Base-by-base conservation (phyloP, 2,797 vertebrate species). In the Typhlichthys subterraneus region DNA sequence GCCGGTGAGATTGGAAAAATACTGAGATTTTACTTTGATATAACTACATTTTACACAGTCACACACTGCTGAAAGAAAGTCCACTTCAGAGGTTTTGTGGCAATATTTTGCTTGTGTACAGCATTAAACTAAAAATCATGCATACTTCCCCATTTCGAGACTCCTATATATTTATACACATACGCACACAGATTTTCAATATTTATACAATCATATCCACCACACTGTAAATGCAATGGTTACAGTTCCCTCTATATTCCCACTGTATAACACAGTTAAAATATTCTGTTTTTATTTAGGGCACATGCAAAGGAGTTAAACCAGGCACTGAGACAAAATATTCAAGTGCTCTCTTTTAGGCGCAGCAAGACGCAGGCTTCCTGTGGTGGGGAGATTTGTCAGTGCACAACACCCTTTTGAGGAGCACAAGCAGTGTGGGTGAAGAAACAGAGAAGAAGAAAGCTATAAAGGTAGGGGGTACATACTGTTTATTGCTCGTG, bases 361-460 rank as follows among this genome's bases (percentile, higher is more conserved):
- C 57, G 77, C 63, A 70, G 69, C 58, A 53, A 70, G 64, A 61
- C 4, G 14, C 29, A 1, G 59, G 56, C 31, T 52, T 57, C 72
- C 69, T 64, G 61, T 59, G 55, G 53, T 45, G 67, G 48, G 59
- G 57, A 59, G 67, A 51, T 73, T 69, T 53, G 65, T 70, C 53
- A 58, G 38, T 45, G 7, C 65, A 61, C 51, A 64, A 65, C 67
- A 73, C 42, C 59, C 63, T 65, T 53, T 61, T 55, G 57, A 57
- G 48, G 48, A 53, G 2, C 6, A 14, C 31, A 15, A 45, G 45
- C 7, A 67, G 48, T 12, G 13, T 49, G 61, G 53, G 58, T 19
- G 48, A 63, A 59, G 13, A 64, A 59, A 62, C 51, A 42, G 33
- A 38, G 10, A 45, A 50, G 31, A 33, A 63, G 45, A 38, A 23